Evolutionary conservation across 2,113 vertebrate genomes (phyloP), one percentile per base, ranked within the genome.

Genomic region (Steatornis caripensis): DNA sequence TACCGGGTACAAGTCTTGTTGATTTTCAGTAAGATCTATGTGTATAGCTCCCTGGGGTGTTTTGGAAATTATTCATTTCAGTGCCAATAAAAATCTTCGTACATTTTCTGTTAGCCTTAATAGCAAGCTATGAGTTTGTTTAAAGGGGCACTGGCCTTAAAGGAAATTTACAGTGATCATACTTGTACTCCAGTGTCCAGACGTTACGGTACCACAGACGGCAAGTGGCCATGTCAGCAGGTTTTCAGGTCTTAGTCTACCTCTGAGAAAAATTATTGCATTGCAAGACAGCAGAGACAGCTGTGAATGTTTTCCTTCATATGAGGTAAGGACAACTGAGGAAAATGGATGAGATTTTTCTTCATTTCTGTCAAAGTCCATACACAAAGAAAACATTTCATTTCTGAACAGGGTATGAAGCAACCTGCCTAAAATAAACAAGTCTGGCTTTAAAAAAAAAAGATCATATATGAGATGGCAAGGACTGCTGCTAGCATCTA

Each of bases 301-400:
- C 81, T 90, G 79, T 64, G 84, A 96, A 92, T 86, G 86, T 92
- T 96, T 94, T 95, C 95, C 60, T 97, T 94, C 94, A 78, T 77
- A 97, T 97, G 96, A 97, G 92, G 94, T 95, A 96, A 96, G 90
- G 95, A 93, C 87, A 96, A 87, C 94, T 77, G 79, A 95, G 76
- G 70, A 94, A 96, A 97, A 97, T 84, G 61, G 93, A 94, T 95
- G 72, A 93, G 75, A 95, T 97, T 89, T 95, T 97, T 97, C 96
- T 97, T 96, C 82, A 90, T 93, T 91, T 90, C 96, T 97, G 94
- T 97, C 96, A 94, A 94, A 95, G 91, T 82, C 87, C 90, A 93
- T 84, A 85, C 48, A 77, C 48, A 94, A 90, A 90, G 87, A 94
- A 89, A 88, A 88, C 77, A 92, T 86, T 94, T 97, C 79, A 92